Percentiles rank a stretch among this genome's conserved stretches.
Evolutionary conservation across 2,113 vertebrate species (phyloP).

Genomic region (Barbus barbus): DNA sequence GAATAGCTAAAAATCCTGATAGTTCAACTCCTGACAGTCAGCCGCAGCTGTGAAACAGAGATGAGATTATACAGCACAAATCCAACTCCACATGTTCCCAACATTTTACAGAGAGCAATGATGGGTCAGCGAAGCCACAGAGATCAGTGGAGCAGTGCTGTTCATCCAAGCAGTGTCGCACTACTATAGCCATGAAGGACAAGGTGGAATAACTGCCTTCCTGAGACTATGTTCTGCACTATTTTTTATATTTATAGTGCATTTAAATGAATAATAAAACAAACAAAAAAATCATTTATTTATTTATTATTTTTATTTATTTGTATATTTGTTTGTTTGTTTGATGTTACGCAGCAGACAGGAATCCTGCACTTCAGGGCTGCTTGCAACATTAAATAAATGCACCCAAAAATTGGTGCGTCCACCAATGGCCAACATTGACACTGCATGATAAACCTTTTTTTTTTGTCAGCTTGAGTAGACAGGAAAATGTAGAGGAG

Average conservation of each 20-base stretch:
- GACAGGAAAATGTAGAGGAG: neutral
- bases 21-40: neutral
- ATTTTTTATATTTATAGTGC: neutral
- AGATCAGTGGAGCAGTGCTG: no score
- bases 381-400: neutral
- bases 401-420: neutral
- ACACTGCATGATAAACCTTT: neutral
- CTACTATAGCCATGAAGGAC: no score
- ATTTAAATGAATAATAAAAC: neutral
- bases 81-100: slow-evolving; percentile 22
- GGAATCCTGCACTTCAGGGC: neutral
- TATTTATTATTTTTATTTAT: no score
- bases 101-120: neutral
- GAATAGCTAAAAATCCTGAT: slow-evolving; percentile 11
- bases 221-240: neutral
- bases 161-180: no score
- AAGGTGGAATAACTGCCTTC: no score
- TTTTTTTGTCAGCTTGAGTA: neutral
- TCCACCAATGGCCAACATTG: neutral
- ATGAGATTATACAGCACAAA: slow-evolving; percentile 40
- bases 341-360: neutral
- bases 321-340: neutral
- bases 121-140: neutral
- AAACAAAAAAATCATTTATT: neutral
- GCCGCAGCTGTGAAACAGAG: no score